Evolutionary conservation across 2,888 invertebrate species (phyloP), one percentile per base, ranked within the genome.

Genomic region (Synergus gifuensis): DNA sequence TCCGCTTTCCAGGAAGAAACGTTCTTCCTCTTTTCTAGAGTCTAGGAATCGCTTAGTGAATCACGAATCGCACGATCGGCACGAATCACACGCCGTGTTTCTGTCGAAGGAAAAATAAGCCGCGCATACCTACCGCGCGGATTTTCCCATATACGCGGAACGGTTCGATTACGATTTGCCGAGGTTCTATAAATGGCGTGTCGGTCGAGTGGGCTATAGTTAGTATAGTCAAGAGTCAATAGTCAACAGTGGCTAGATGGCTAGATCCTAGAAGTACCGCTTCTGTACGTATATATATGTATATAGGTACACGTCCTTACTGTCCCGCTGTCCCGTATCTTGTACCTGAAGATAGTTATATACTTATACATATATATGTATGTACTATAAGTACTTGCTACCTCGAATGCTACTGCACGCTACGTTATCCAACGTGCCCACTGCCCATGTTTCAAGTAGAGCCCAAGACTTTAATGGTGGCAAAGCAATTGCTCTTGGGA

Each of bases 101-200:
- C 79, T 76, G 78, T 73, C 79, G 63, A 62, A 82, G 83, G 81
- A 49, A 73, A 77, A 83, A 82, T 86, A 83, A 83, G 79, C 81
- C 83, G 82, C 81, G 78, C 81, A 85, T 84, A 82, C 82, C 83
- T 79, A 77, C 78, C 81, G 73, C 83, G 80, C 80, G 85, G 85
- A 87, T 87, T 87, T 87, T 87, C 84, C 86, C 87, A 86, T 88
- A 87, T 86, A 87, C 84, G 87, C 79, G 77, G 28, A 79, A 81
- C 78, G 28, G 81, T 83, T 79, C 82, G 86, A 85, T 84, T 85
- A 80, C 84, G 80, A 85, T 84, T 85, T 84, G 81, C 82, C 79
- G 81, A 67, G 81, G 83, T 81, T 83, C 85, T 86, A 85, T 85
- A 86, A 87, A 86, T 86, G 86, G 85, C 76, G 66, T 81, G 82